phyloP scores from a whole-genome alignment of 2,888 invertebrate species.

The Lasioglossum marginatum region DNA sequence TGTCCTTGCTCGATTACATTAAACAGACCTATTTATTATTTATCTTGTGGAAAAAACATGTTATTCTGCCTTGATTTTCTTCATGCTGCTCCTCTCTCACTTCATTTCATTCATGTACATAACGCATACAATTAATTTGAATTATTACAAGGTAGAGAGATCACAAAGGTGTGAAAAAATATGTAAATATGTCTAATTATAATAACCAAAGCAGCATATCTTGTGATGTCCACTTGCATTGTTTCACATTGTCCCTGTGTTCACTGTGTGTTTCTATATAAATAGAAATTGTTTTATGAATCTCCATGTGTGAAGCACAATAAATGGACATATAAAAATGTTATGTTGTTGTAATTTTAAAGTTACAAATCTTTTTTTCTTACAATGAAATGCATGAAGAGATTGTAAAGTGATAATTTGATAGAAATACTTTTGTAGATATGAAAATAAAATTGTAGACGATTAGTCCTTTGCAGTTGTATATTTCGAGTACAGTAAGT shows the following conservation, averaged over 20 bases:
- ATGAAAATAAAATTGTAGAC: neutral
- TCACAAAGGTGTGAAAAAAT: neutral
- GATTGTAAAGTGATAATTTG: neutral
- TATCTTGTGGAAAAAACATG: neutral
- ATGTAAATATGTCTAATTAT: neutral
- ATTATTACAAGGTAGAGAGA: neutral
- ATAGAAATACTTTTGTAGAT: neutral
- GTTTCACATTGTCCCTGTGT: neutral
- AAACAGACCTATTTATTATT: neutral
- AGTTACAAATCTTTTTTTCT: neutral
- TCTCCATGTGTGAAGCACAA: neutral
- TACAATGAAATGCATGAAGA: neutral
- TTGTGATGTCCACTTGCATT: neutral
- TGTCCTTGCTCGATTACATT: neutral
- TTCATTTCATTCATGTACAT: neutral
- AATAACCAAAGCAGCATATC: constrained; percentile 16
- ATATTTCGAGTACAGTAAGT: neutral
- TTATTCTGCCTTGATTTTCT: neutral
- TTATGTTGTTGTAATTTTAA: neutral
- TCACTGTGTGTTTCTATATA: neutral
- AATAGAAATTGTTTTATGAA: neutral
- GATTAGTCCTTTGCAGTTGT: neutral
- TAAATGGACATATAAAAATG: neutral
- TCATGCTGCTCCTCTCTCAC: neutral
- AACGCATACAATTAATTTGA: neutral